Percentiles rank a stretch among this genome's conserved stretches.
phyloP scores from a whole-genome alignment of 2,888 invertebrate species.

The Agriopis aurantiaria region DNA sequence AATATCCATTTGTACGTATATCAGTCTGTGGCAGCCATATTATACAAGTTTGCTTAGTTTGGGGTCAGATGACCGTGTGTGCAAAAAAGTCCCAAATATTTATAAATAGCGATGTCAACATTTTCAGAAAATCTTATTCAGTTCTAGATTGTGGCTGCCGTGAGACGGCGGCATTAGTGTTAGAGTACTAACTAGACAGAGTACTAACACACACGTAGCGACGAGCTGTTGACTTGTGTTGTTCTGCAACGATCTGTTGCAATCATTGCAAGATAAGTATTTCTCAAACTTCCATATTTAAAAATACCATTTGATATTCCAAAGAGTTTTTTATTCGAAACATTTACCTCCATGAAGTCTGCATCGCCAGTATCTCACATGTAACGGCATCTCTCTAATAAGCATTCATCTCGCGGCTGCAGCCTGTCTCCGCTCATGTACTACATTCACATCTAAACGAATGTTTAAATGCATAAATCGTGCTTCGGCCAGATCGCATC shows the following conservation, averaged over 20 bases:
- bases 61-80: too few relatives aligned
- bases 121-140: too few relatives aligned
- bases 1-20: too few relatives aligned
- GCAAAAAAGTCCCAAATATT: too few relatives aligned
- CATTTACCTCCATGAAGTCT: constrained; percentile 6
- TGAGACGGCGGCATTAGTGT: not conserved
- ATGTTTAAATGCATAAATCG: constrained; percentile 48
- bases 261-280: not conserved
- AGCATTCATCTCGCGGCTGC: constrained; percentile 28
- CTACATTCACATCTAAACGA: constrained; percentile 5
- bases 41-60: too few relatives aligned
- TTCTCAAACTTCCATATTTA: not conserved
- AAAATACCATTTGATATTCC: constrained; percentile 15
- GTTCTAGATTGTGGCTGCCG: too few relatives aligned
- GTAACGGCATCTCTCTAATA: constrained; percentile 19
- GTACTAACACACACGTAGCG: not conserved
- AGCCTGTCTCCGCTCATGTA: constrained; percentile 4
- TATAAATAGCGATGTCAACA: too few relatives aligned
- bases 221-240: not conserved
- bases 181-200: too few relatives aligned
- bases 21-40: too few relatives aligned
- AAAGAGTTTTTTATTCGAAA: constrained; percentile 7
- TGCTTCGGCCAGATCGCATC: constrained; percentile 46
- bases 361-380: constrained; percentile 8
- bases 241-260: not conserved